Evolutionary conservation across 2,888 invertebrate species (phyloP).

Genomic region (Pollenia labialis): DNA sequence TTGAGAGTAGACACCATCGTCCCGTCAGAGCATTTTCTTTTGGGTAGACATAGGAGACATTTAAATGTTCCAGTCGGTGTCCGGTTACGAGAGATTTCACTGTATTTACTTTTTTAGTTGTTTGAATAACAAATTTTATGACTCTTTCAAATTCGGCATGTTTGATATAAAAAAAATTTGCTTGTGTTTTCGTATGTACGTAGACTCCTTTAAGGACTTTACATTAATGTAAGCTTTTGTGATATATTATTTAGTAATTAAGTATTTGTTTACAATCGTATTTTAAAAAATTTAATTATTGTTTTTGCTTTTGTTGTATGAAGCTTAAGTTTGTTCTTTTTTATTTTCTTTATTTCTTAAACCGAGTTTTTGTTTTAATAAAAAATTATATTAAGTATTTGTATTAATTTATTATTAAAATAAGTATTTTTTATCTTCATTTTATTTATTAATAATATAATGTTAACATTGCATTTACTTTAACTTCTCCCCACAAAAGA

Average conservation of each 20-base stretch:
- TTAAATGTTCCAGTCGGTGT: too few relatives aligned
- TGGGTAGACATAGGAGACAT: too few relatives aligned
- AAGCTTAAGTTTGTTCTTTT: slow-evolving; percentile 38
- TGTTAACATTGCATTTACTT: slow-evolving; percentile 74
- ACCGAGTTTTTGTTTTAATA: slow-evolving; percentile 58
- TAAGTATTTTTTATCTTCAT: slow-evolving; percentile 42
- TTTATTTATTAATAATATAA: slow-evolving; percentile 60
- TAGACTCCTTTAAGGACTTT: slow-evolving; percentile 29
- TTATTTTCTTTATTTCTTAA: slow-evolving; percentile 41
- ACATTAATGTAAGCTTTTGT: slow-evolving; percentile 21
- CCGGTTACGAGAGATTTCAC: too few relatives aligned
- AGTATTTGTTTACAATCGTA: slow-evolving; percentile 20
- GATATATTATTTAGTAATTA: slow-evolving; percentile 20
- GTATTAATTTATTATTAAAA: slow-evolving; percentile 48
- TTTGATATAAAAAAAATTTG: not conserved
- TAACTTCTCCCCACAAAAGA: slow-evolving; percentile 58
- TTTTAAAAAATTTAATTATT: slow-evolving; percentile 56
- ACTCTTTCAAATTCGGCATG: too few relatives aligned
- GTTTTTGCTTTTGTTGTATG: slow-evolving; percentile 49
- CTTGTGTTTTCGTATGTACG: not conserved
- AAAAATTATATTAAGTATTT: slow-evolving; percentile 68
- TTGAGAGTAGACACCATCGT: too few relatives aligned
- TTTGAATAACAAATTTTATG: too few relatives aligned
- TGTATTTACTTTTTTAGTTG: too few relatives aligned
- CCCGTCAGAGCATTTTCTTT: too few relatives aligned